Conservation (phyloP, 1,140 invertebrate genomes). For the Ooceraea biroi region DNA sequence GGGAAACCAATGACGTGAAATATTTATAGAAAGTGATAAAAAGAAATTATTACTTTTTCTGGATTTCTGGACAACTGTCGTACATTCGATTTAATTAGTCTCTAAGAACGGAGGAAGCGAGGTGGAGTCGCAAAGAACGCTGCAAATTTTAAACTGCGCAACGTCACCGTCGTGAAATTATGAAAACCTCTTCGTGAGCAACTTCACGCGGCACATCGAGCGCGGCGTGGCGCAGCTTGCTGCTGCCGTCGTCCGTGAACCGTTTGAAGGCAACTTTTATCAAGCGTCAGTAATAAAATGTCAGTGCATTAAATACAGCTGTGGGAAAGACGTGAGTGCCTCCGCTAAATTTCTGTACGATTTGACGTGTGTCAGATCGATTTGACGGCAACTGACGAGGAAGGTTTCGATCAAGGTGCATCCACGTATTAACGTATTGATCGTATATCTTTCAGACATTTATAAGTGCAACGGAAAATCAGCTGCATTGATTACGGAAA, state of each 20-base stretch:
- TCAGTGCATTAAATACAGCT: neutral
- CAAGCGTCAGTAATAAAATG: constrained; percentile 37
- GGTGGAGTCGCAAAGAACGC: too few species aligned
- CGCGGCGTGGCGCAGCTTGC: too few species aligned
- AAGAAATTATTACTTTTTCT: too few species aligned
- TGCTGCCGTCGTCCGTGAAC: neutral
- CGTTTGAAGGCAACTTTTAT: constrained; percentile 5
- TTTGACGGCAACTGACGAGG: constrained; percentile 8
- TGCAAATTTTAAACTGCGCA: too few species aligned
- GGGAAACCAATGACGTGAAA: too few species aligned
- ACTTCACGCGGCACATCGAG: neutral
- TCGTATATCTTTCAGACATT: neutral
- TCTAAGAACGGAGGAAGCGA: too few species aligned
- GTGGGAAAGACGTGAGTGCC: neutral
- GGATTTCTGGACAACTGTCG: too few species aligned
- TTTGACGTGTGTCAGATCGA: neutral
- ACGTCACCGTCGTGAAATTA: too few species aligned
- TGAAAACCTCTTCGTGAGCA: neutral
- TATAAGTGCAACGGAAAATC: neutral
- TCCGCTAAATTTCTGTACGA: neutral
- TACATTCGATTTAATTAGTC: too few species aligned
- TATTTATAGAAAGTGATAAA: too few species aligned
- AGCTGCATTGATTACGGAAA: neutral
- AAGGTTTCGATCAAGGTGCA: neutral
- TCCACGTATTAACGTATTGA: neutral